These are phyloP conservation scores for Trileptium ribeirensis DNA, from an alignment of 2,888 invertebrate species.

Conservation along the genomic window DNA sequence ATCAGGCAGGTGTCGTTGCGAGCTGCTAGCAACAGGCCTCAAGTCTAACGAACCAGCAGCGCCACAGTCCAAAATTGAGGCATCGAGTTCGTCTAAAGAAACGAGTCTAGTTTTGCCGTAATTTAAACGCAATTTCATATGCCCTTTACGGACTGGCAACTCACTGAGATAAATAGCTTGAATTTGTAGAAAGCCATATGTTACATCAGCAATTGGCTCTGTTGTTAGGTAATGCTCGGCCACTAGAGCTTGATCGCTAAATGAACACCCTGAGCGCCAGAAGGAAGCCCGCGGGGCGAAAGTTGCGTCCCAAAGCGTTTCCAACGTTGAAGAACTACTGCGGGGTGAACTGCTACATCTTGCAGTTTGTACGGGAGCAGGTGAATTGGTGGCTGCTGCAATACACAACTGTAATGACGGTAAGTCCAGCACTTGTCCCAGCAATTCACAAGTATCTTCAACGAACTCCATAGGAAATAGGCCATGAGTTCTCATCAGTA, in stretches of 20 bases:
- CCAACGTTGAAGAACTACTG: neutral
- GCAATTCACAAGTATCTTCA: neutral
- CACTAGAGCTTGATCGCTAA: neutral
- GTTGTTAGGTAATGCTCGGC: neutral
- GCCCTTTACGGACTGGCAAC: neutral
- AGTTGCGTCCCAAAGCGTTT: neutral
- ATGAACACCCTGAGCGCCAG: conserved; percentile 11
- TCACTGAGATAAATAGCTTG: conserved; percentile 9
- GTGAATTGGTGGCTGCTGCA: neutral
- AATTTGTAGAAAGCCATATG: conserved; percentile 1
- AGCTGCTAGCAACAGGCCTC: neutral
- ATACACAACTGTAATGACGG: neutral
- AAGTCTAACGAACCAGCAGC: neutral
- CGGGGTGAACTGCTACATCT: neutral
- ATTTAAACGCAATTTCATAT: neutral
- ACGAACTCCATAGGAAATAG: conserved; percentile 1
- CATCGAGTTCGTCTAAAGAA: conserved; percentile 14
- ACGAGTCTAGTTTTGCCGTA: conserved; percentile 10
- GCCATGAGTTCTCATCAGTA: conserved; percentile 11
- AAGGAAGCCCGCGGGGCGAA: neutral
- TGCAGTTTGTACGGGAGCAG: neutral
- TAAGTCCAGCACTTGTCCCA: conserved; percentile 10
- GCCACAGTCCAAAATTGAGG: neutral
- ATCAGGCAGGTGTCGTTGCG: neutral
- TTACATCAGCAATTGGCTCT: neutral